Evolutionary conservation across 2,797 vertebrate species (phyloP), one percentile per base, ranked within the genome.

Genomic region (Cirrhinus mrigala): DNA sequence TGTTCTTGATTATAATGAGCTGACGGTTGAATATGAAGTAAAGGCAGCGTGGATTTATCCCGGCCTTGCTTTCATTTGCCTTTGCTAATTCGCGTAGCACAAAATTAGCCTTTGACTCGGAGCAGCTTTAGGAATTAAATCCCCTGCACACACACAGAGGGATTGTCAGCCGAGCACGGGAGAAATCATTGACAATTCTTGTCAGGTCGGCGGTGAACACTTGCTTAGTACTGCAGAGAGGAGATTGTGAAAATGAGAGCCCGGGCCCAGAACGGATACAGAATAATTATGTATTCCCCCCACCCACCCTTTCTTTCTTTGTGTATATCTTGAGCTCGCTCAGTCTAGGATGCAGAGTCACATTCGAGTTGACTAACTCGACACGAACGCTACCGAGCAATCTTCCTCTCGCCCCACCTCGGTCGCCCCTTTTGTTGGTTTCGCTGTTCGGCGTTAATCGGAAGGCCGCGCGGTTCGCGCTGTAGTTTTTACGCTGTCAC

Each of bases 161-260:
- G 92, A 95, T 93, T 93, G 93, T 94, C 92, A 90, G 91, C 87
- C 90, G 92, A 93, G 92, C 91, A 87, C 27, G 33, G 27, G 70
- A 88, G 71, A 92, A 95, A 94, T 93, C 94, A 95, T 95, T 95
- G 94, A 92, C 92, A 94, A 95, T 95, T 94, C 94, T 92, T 90
- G 92, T 94, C 95, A 95, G 93, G 93, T 92, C 92, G 90, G 90
- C 87, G 89, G 88, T 92, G 90, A 92, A 93, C 93, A 93, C 87
- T 92, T 92, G 93, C 93, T 93, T 83, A 86, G 85, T 93, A 92
- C 95, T 95, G 94, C 93, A 91, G 58, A 88, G 92, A 90, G 88
- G 92, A 95, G 95, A 95, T 95, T 95, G 94, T 85, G 90, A 91
- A 92, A 94, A 93, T 90, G 85, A 93, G 92, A 93, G 85, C 88